A percentile compares a stretch with the other conserved stretches of the same genome.
These are phyloP conservation scores for Dendrolimus pini DNA, from an alignment of 2,888 invertebrate genomes.

Conservation along the genomic window DNA sequence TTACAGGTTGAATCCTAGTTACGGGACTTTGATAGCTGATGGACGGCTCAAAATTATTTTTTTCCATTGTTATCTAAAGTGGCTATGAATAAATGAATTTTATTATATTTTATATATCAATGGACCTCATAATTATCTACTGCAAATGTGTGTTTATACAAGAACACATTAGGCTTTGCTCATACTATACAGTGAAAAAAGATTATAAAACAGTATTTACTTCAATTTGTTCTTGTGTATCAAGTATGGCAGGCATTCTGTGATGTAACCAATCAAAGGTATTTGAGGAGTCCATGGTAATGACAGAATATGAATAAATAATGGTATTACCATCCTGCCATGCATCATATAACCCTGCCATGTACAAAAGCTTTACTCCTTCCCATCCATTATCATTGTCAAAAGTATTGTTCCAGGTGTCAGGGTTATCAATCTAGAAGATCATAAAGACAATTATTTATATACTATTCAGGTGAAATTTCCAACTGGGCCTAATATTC, in stretches of 20 bases:
- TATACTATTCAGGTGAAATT: too few relatives aligned
- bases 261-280: conserved; percentile 85
- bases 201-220: conserved; percentile 38
- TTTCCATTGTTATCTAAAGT: too few relatives aligned
- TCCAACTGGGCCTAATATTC: too few relatives aligned
- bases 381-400: conserved; percentile 74
- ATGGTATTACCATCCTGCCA: conserved; percentile 78
- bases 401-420: conserved; percentile 70
- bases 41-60: too few relatives aligned
- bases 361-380: conserved; percentile 79
- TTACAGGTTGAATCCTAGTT: too few relatives aligned
- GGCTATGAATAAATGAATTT: too few relatives aligned
- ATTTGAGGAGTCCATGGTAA: conserved; percentile 85
- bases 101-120: too few relatives aligned
- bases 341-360: conserved; percentile 86
- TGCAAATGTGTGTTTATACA: too few relatives aligned
- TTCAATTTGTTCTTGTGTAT: conserved; percentile 79
- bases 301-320: conserved; percentile 84
- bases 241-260: conserved; percentile 87
- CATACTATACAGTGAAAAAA: too few relatives aligned
- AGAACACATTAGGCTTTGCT: too few relatives aligned
- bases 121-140: too few relatives aligned
- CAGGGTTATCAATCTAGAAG: conserved; percentile 68
- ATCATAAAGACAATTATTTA: background rate
- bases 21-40: too few relatives aligned